Conservation (phyloP, 2,797 vertebrate genomes). For the Agapornis canus region DNA sequence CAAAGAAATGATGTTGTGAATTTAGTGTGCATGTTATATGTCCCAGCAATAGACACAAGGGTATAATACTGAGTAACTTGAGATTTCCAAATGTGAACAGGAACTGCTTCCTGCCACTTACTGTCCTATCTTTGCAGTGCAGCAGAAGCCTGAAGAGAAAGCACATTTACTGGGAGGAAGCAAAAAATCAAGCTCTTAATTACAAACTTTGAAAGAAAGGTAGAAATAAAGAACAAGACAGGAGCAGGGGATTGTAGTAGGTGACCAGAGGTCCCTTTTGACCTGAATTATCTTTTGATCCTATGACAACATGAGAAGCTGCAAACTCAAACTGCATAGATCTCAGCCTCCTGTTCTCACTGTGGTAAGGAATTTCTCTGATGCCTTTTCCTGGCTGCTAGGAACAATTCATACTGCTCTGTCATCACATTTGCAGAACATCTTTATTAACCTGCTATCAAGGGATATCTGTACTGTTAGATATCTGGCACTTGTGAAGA, state of each 20-base stretch:
- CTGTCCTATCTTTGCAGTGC: background rate
- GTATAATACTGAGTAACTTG: background rate
- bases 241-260: background rate
- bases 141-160: background rate
- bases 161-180: background rate
- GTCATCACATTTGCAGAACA: background rate
- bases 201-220: background rate
- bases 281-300: background rate
- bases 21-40: accelerated
- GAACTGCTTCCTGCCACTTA: background rate
- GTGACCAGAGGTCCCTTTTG: background rate
- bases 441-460: background rate
- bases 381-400: background rate
- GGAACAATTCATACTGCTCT: accelerated
- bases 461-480: background rate
- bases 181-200: background rate
- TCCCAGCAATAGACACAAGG: background rate
- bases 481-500: background rate
- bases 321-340: background rate
- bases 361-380: background rate
- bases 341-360: background rate
- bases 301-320: background rate
- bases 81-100: accelerated
- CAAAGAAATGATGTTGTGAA: background rate
- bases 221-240: background rate